Evolutionary conservation across 2,113 vertebrate species (phyloP).

Genomic region (Neogale vison): DNA sequence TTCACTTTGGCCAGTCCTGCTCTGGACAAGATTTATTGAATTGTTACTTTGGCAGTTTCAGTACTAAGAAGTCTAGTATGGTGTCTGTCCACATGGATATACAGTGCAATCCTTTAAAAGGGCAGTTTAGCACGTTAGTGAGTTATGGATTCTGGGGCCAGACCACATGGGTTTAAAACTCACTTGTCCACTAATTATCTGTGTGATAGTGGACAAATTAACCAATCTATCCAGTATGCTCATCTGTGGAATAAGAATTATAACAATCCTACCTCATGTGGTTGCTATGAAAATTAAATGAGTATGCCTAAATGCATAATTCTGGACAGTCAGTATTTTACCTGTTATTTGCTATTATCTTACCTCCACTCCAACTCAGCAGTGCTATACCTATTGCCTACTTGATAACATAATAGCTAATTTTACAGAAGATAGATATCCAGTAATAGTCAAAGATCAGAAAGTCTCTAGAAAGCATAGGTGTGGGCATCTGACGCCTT

Average conservation of each 20-base stretch:
- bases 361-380: not conserved
- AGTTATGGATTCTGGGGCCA: not conserved
- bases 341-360: not conserved
- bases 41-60: not conserved
- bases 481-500: not conserved
- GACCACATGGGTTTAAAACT: not conserved
- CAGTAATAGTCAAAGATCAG: not conserved
- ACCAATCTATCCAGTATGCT: not conserved
- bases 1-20: not conserved
- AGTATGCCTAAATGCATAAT: not conserved
- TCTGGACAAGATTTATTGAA: not conserved
- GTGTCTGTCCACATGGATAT: not conserved
- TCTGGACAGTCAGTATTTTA: not conserved
- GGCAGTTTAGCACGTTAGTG: too few relatives aligned
- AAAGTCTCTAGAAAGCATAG: not conserved
- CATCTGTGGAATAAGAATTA: not conserved
- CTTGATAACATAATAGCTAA: not conserved
- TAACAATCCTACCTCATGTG: not conserved
- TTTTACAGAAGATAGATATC: not conserved
- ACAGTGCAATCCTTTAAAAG: not conserved
- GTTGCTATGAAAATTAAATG: not conserved
- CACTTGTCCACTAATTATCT: not conserved
- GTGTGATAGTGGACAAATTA: not conserved
- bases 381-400: not conserved
- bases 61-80: accelerated